Base-by-base conservation (phyloP, 1,140 invertebrate species). In the Plutomurus gul region DNA sequence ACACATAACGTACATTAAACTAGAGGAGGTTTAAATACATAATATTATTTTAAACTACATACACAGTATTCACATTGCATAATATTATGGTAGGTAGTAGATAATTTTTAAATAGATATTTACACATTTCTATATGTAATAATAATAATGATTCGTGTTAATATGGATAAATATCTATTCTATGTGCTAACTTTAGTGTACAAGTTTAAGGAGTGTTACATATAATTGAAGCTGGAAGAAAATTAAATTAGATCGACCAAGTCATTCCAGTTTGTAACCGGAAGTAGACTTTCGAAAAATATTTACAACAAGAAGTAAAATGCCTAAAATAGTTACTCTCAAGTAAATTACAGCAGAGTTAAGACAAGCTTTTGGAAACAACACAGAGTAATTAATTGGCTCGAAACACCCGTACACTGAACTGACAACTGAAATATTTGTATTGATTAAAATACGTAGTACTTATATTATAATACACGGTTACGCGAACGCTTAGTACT, bases 211-310 rank as follows among this genome's bases (percentile, higher is more conserved):
- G 30, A 33, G 30, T 33, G 56, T 65, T 65, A 65, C 27, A 33
- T n/a, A 27, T 33, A 65, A 25, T n/a, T 16, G 33, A 65, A 33
- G 36, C 25, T 65, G 56, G 56, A 65, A n/a, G n/a, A n/a, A 65
- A 65, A 30, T 65, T 65, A 65, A 65, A 65, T 65, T 65, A 65
- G 56, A 65, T 65, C 56, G 56, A 65, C 56, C 56, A 65, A 65
- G 56, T 65, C 56, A 65, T 65, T 33, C 56, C 10, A n/a, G 56
- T 65, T n/a, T n/a, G 5, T 36, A n/a, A 65, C 56, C 16, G 20
- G 56, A 65, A 6, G 1, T 18, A n/a, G 56, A 65, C 56, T 36
- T n/a, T 65, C 56, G 56, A 65, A 65, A 36, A 10, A 25, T 65
- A 33, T 65, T 65, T 65, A 65, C 56, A 65, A 65, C 56, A 65